Percentiles rank a stretch among this genome's conserved stretches.
These are phyloP conservation scores for Hecatera dysodea DNA, from an alignment of 2,888 invertebrate genomes.

Conservation along the genomic window DNA sequence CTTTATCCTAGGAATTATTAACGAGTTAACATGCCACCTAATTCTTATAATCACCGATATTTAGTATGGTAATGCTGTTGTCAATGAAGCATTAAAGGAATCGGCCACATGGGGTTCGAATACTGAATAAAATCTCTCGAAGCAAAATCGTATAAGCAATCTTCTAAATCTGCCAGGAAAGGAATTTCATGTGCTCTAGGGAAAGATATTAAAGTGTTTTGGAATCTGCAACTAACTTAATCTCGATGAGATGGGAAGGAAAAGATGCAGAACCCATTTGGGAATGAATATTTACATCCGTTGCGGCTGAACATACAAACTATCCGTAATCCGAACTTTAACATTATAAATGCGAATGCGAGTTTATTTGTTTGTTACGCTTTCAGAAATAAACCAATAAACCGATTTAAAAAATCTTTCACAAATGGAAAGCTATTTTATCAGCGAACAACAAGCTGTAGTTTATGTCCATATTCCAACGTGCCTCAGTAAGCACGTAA, in stretches of 20 bases:
- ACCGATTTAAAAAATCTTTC: too few species aligned
- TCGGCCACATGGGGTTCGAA: background rate
- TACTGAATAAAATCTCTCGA: constrained; percentile 9
- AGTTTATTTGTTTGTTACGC: background rate
- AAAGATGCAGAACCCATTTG: constrained; percentile 31
- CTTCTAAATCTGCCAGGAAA: constrained; percentile 29
- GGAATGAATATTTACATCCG: constrained; percentile 32
- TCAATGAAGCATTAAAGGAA: constrained; percentile 3
- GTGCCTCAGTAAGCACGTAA: too few species aligned
- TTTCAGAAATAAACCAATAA: too few species aligned
- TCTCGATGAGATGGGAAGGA: constrained; percentile 6
- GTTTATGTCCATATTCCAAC: too few species aligned
- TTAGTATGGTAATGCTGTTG: background rate
- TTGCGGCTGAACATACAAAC: background rate
- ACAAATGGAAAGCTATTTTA: too few species aligned
- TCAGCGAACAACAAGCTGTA: too few species aligned
- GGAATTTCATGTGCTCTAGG: constrained; percentile 10
- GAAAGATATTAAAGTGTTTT: constrained; percentile 30
- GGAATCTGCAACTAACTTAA: constrained; percentile 16
- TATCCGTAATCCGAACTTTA: background rate
- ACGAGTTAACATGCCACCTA: background rate
- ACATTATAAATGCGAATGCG: background rate
- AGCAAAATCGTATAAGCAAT: constrained; percentile 10
- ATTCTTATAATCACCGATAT: background rate
- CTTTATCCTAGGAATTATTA: background rate